A percentile compares a stretch with the other conserved stretches of the same genome.
phyloP scores from a whole-genome alignment of 35 echinoderm and acorn worm species.

The Lytechinus variegatus region DNA sequence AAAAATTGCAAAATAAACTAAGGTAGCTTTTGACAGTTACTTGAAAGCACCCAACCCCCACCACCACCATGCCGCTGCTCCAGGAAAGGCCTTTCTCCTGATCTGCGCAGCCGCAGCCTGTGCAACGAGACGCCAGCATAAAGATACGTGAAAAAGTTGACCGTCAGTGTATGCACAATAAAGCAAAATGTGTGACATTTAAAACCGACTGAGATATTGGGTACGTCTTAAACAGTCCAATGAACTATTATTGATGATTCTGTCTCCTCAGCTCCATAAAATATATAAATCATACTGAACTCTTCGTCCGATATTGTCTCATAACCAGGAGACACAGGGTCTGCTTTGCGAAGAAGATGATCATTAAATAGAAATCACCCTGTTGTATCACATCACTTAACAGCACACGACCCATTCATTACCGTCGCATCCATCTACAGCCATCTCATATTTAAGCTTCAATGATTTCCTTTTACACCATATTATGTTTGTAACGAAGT shows the following conservation, averaged over 20 bases:
- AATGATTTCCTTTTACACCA: neutral
- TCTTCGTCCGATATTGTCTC: neutral
- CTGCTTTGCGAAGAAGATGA: neutral
- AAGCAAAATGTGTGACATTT: too few species aligned
- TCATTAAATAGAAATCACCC: neutral
- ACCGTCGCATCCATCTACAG: neutral
- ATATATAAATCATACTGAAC: neutral
- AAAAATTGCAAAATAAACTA: too few species aligned
- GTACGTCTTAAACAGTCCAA: too few species aligned
- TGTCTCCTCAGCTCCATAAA: neutral
- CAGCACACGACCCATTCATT: neutral
- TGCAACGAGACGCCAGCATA: too few species aligned
- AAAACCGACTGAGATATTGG: too few species aligned
- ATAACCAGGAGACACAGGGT: neutral
- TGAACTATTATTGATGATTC: neutral
- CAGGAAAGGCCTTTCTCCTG: too few species aligned
- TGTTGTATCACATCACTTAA: slow-evolving; percentile 1
- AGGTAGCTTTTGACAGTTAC: too few species aligned
- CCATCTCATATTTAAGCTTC: neutral
- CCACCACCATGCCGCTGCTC: too few species aligned
- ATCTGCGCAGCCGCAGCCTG: too few species aligned
- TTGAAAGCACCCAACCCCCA: too few species aligned
- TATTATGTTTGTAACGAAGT: neutral
- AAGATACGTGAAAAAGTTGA: too few species aligned
- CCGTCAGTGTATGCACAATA: too few species aligned